A percentile compares a stretch with the other conserved stretches of the same genome.
Conservation (phyloP, 2,113 vertebrate genomes). For the Mionectes macconnelli region DNA sequence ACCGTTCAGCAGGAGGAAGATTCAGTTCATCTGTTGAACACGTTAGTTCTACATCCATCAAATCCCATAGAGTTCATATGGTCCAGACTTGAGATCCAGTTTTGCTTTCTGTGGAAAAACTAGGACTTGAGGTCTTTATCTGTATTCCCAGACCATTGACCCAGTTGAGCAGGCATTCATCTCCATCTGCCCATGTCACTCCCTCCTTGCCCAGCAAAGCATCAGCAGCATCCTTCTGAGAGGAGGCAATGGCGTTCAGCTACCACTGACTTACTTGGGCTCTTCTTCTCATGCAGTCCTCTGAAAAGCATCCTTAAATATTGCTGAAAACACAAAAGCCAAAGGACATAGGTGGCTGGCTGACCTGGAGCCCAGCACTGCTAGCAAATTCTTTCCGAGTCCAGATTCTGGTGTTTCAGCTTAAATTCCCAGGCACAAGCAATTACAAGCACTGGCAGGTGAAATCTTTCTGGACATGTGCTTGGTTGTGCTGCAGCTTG, state of each 20-base stretch:
- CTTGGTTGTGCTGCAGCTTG: background rate
- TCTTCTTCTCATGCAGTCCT: background rate
- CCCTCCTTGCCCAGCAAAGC: background rate
- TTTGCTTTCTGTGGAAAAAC: background rate
- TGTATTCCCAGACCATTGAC: background rate
- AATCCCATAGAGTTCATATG: background rate
- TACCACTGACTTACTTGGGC: background rate
- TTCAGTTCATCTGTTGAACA: background rate
- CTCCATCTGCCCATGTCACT: background rate
- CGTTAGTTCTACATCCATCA: background rate
- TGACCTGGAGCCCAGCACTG: background rate
- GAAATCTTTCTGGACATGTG: background rate
- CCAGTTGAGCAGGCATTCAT: background rate
- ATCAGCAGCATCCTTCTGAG: background rate
- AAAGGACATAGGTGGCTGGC: background rate
- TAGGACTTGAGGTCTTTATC: background rate
- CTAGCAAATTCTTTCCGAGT: background rate
- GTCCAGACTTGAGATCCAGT: background rate
- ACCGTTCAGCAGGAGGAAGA: background rate
- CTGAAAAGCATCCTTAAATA: background rate
- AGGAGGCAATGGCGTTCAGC: fast-evolving
- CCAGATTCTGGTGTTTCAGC: background rate
- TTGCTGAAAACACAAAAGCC: background rate
- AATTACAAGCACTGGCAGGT: background rate
- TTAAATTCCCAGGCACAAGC: background rate